These are phyloP conservation scores for Onychomys arenicola DNA, from an alignment of 2,797 vertebrate species.

Conservation along the genomic window DNA sequence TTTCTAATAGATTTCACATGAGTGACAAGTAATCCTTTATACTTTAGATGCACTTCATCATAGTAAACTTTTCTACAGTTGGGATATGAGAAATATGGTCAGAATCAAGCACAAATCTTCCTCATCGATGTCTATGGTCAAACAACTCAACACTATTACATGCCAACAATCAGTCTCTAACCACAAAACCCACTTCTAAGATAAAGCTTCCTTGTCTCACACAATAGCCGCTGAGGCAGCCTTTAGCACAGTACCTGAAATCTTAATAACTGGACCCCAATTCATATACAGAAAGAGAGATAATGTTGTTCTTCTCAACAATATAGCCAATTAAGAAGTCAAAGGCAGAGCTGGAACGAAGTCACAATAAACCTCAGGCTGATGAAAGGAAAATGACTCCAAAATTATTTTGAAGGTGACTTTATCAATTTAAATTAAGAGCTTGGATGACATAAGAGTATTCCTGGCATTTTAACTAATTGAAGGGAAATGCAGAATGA, in stretches of 20 bases:
- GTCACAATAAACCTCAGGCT: neutral
- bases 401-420: slow-evolving; percentile 56
- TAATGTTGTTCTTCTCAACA: neutral
- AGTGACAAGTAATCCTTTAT: neutral
- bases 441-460: neutral
- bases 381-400: slow-evolving; percentile 37
- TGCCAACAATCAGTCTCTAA: neutral
- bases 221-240: neutral
- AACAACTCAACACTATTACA: neutral
- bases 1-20: neutral
- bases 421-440: slow-evolving; percentile 73
- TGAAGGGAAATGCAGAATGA: slow-evolving; percentile 43
- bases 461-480: slow-evolving; percentile 60
- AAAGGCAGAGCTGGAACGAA: slow-evolving; percentile 19
- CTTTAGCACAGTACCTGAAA: neutral
- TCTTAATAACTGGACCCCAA: slow-evolving; percentile 62
- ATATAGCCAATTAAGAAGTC: slow-evolving; percentile 57
- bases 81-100: neutral
- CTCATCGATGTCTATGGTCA: neutral
- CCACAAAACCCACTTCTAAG: slow-evolving; percentile 15
- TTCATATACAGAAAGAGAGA: slow-evolving; percentile 23
- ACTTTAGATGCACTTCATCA: neutral
- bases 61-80: neutral
- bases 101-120: neutral
- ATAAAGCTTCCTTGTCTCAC: neutral